Base-by-base conservation (phyloP, 2,113 vertebrate species). In the Nyctereutes procyonoides region DNA sequence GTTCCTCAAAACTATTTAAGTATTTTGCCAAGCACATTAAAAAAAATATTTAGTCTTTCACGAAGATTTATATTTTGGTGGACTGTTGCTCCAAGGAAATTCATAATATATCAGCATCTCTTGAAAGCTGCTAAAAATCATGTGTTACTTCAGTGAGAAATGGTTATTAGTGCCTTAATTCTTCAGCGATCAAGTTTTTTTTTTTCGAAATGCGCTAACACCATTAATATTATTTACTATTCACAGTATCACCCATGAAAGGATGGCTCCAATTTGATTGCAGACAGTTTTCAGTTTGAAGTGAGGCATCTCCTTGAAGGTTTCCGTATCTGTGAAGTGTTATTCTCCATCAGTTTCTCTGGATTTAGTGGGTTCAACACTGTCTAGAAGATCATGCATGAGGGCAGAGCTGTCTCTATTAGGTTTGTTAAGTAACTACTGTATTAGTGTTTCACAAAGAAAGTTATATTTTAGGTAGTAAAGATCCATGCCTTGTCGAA, bases 1-100 rank as follows among this genome's bases (percentile, higher is more conserved):
- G 95, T 97, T 95, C 95, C 83, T 97, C 80, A 97, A 86, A 98
- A 97, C 97, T 96, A 98, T 97, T 95, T 88, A 85, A 95, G 74
- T 80, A 74, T 93, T 77, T 98, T 98, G 96, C 96, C 97, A 98
- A 97, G 93, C 69, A 92, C 93, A 96, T 95, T 97, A 28, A 48
- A 90, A 90, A 93, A 96, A 95, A 81, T 96, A 92, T 96, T 92
- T 96, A 95, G 88, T 95, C 94, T 96, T 95, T 96, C 51, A 58
- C 86, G n/a, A 65, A 94, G 85, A 90, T 97, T 96, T 97, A 90
- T 97, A 81, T 97, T 43, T 92, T 92, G 16, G 17, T 89, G 80
- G 91, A 97, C 74, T 97, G 69, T 77, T 93, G 16, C 83, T 95
- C 76, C 63, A 71, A 92, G 92, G 74, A 93, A 58, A 77, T 95